These are phyloP conservation scores for Chymomyza procnemis DNA, from an alignment of 2,888 invertebrate genomes.

Conservation along the genomic window DNA sequence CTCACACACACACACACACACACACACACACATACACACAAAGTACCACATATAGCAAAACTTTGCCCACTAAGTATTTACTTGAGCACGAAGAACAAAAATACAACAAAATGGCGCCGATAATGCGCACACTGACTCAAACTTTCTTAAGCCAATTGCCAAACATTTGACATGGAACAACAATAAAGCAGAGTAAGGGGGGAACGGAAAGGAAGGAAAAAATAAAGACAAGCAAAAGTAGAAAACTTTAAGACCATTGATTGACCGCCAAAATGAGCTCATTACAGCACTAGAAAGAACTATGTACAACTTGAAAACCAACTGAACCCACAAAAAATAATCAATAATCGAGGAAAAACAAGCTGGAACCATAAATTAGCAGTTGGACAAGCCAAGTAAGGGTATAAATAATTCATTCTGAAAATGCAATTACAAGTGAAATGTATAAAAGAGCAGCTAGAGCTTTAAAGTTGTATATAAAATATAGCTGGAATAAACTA, in stretches of 20 bases:
- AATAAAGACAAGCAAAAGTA: constrained; percentile 1
- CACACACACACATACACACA: background rate
- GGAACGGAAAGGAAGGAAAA: background rate
- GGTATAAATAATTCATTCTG: constrained; percentile 62
- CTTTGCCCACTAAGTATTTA: background rate
- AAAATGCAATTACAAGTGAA: constrained; percentile 61
- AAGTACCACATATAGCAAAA: constrained; percentile 29
- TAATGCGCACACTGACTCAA: constrained; percentile 22
- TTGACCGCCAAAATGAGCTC: constrained; percentile 49
- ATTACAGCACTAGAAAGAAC: constrained; percentile 33
- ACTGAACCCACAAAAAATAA: constrained; percentile 25
- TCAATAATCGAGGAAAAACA: constrained; percentile 62
- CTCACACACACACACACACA: constrained; percentile 14
- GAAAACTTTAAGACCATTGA: constrained; percentile 47
- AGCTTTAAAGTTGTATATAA: constrained; percentile 39
- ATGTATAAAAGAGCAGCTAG: background rate
- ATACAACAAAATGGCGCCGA: constrained; percentile 13
- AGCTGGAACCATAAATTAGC: constrained; percentile 66
- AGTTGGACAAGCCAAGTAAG: constrained; percentile 8
- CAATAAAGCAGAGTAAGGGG: background rate
- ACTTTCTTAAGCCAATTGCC: constrained; percentile 45
- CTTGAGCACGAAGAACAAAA: background rate
- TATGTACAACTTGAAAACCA: background rate
- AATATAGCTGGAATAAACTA: too few relatives aligned
- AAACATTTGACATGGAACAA: constrained; percentile 28